Percentiles rank a stretch among this genome's conserved stretches.
Conservation (phyloP, 2,888 invertebrate species). For the Abscondita cerata region DNA sequence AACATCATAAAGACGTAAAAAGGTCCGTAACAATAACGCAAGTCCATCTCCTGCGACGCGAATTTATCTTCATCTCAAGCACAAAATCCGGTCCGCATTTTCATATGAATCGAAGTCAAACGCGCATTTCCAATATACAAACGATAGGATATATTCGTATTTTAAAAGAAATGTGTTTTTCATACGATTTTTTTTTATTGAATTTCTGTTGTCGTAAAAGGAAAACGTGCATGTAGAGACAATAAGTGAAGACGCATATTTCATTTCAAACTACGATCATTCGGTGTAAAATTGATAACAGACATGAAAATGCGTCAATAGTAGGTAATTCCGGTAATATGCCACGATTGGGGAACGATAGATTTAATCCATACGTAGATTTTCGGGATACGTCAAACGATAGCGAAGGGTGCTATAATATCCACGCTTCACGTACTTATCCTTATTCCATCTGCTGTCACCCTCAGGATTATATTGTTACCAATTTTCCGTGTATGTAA, state of each 20-base stretch:
- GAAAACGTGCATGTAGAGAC: constrained; percentile 17
- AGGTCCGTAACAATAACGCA: constrained; percentile 10
- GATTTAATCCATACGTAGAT: constrained; percentile 22
- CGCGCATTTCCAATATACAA: constrained; percentile 27
- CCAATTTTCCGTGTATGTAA: constrained; percentile 1
- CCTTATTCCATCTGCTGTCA: constrained; percentile 28
- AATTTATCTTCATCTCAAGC: constrained; percentile 20
- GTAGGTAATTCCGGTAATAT: constrained; percentile 10
- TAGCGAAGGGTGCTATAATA: constrained; percentile 23
- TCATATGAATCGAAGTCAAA: constrained; percentile 25
- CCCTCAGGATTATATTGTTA: constrained; percentile 26
- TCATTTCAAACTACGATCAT: constrained; percentile 4
- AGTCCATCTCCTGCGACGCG: constrained; percentile 14
- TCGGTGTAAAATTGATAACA: constrained; percentile 8
- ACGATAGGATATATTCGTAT: constrained; percentile 25
- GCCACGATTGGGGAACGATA: constrained; percentile 5
- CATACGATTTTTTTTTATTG: constrained; percentile 27
- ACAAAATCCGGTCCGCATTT: constrained; percentile 26
- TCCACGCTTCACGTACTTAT: constrained; percentile 23
- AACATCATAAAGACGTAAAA: constrained; percentile 20
- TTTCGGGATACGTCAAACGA: constrained; percentile 12
- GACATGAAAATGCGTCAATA: neutral
- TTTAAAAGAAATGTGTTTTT: constrained; percentile 28
- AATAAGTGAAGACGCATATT: constrained; percentile 20
- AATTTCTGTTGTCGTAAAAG: constrained; percentile 17